phyloP scores from a whole-genome alignment of 1,140 invertebrate species.

The Sarcophaga bullata region DNA sequence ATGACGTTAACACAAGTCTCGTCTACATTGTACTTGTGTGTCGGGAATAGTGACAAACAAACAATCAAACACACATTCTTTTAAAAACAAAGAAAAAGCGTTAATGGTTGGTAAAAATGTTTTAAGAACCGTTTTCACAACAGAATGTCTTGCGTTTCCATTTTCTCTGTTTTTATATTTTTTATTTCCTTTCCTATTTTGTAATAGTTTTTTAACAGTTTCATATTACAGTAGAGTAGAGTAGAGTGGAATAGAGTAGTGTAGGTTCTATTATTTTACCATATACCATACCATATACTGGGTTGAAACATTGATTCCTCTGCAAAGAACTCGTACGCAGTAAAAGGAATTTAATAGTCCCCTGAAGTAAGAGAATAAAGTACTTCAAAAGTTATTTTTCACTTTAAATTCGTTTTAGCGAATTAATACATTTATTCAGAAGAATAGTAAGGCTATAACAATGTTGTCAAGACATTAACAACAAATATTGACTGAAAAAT shows the following conservation, averaged over 20 bases:
- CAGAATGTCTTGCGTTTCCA: background rate
- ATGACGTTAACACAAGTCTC: conserved; percentile 14
- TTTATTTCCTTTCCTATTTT: background rate
- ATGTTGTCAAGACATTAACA: no score
- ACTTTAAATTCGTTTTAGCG: no score
- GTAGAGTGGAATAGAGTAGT: no score
- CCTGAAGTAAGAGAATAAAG: background rate
- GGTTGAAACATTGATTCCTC: background rate
- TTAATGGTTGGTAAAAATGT: conserved; percentile 12
- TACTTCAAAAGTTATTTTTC: no score
- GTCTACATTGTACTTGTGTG: background rate
- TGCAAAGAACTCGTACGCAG: conserved; percentile 5
- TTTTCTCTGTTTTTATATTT: background rate
- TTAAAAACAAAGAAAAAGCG: background rate
- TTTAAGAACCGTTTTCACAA: background rate
- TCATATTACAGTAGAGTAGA: background rate
- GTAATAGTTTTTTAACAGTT: background rate
- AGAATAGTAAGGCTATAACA: no score
- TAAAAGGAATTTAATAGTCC: background rate
- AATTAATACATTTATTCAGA: no score
- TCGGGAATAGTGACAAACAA: background rate
- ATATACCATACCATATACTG: no score
- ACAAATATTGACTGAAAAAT: no score
- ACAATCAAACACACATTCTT: background rate
- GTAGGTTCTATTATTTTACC: background rate